Percentiles rank a stretch among this genome's conserved stretches.
These are phyloP conservation scores for Diplazon laetatorius DNA, from an alignment of 2,888 invertebrate genomes.

Conservation along the genomic window DNA sequence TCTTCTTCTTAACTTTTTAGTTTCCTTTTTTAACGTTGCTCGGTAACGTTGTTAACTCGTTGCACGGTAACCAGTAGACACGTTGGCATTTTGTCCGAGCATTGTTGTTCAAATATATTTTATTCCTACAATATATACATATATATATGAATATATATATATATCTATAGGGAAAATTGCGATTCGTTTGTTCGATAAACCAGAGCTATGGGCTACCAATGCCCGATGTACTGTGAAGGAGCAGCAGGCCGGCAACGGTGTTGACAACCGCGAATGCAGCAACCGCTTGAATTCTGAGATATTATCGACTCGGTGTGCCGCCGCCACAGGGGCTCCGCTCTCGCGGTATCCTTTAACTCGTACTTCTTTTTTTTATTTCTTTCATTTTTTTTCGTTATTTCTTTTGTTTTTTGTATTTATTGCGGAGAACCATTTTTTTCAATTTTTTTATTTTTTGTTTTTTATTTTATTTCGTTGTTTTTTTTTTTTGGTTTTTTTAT, in stretches of 20 bases:
- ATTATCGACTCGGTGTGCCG: slow-evolving; percentile 58
- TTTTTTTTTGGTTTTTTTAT: too few species aligned
- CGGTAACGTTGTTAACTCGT: too few species aligned
- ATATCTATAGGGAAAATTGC: slow-evolving; percentile 29
- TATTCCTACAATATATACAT: not conserved
- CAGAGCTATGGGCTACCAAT: slow-evolving; percentile 65
- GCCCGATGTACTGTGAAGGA: slow-evolving; percentile 44
- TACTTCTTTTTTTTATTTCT: slow-evolving; percentile 40
- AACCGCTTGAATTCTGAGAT: slow-evolving; percentile 62
- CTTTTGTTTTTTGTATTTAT: slow-evolving; percentile 15
- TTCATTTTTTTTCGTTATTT: slow-evolving; percentile 15
- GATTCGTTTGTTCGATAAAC: slow-evolving; percentile 62
- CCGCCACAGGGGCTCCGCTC: slow-evolving; percentile 61
- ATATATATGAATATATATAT: slow-evolving; percentile 15
- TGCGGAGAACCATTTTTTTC: slow-evolving; percentile 9
- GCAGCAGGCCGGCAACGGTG: slow-evolving; percentile 56
- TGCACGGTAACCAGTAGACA: too few species aligned
- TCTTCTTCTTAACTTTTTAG: too few species aligned
- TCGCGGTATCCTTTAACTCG: slow-evolving; percentile 61
- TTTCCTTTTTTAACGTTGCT: too few species aligned
- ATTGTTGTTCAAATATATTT: not conserved
- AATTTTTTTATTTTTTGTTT: slow-evolving; percentile 11
- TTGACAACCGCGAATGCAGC: slow-evolving; percentile 60
- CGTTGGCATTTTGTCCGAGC: too few species aligned
- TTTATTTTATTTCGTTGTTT: slow-evolving; percentile 31